Percentiles rank a stretch among this genome's conserved stretches.
Conservation (phyloP, 2,797 vertebrate genomes). For the Etheostoma nigrum region DNA sequence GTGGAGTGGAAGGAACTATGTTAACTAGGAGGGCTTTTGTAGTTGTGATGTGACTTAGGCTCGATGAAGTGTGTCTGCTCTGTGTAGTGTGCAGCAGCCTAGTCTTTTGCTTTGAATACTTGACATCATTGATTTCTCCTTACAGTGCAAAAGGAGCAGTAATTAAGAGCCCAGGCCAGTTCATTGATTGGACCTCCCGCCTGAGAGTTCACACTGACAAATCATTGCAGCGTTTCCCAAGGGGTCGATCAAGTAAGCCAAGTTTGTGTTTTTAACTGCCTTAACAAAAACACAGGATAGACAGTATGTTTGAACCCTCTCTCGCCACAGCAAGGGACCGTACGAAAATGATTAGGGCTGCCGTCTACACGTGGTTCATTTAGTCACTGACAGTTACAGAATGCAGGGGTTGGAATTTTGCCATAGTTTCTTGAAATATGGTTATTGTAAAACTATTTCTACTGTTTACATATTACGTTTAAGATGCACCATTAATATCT, state of each 20-base stretch:
- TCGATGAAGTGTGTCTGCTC: constrained; percentile 68
- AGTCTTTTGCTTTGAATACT: constrained; percentile 84
- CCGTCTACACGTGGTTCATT: background rate
- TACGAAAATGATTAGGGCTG: background rate
- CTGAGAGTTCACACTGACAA: constrained; percentile 86
- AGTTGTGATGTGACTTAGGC: constrained; percentile 50
- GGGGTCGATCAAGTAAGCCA: constrained; percentile 84
- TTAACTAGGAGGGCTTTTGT: constrained; percentile 55
- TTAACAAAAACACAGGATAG: constrained; percentile 50
- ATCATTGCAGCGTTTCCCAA: constrained; percentile 85
- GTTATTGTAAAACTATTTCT: background rate
- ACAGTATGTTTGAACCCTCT: background rate
- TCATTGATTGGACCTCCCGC: constrained; percentile 88
- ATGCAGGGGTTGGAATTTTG: background rate
- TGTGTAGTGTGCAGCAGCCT: constrained; percentile 50
- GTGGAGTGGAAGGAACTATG: constrained; percentile 32
- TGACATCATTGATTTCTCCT: constrained; percentile 94
- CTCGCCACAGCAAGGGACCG: background rate
- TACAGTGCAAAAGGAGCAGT: constrained; percentile 87
- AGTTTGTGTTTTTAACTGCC: constrained; percentile 85
- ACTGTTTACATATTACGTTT: background rate
- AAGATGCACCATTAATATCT: background rate
- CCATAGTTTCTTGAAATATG: background rate
- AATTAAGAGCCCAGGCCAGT: constrained; percentile 91
- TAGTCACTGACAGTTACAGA: background rate